These are phyloP conservation scores for Laticauda laticaudata DNA, from an alignment of 2,113 vertebrate species.

Conservation along the genomic window DNA sequence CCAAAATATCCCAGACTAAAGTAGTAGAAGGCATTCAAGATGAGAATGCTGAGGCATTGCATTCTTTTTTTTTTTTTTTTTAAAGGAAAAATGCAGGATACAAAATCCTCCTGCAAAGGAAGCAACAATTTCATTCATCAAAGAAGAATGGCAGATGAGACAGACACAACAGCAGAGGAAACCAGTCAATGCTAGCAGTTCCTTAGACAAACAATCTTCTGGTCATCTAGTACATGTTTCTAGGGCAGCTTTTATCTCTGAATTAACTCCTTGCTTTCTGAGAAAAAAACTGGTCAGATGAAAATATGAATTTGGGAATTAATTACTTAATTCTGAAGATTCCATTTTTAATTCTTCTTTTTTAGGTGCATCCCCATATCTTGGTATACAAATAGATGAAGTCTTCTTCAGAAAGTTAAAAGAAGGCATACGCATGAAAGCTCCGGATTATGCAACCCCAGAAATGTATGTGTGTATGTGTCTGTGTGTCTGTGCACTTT, in stretches of 20 bases:
- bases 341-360: not conserved
- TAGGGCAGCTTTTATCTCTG: constrained; percentile 47
- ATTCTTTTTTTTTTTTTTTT: not conserved
- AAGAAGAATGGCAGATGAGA: constrained; percentile 56
- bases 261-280: constrained; percentile 13
- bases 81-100: constrained; percentile 48
- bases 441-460: constrained; percentile 83
- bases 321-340: not conserved
- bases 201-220: constrained; percentile 63
- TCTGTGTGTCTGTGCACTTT: no score
- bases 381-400: constrained; percentile 89
- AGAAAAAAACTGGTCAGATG: not conserved
- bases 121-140: constrained; percentile 53
- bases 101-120: constrained; percentile 48
- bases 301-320: not conserved
- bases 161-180: constrained; percentile 58
- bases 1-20: not conserved
- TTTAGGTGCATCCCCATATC: constrained; percentile 91
- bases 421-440: constrained; percentile 88
- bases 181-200: constrained; percentile 38
- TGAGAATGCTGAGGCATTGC: constrained; percentile 32
- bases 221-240: constrained; percentile 49
- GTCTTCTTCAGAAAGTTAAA: constrained; percentile 91
- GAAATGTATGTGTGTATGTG: constrained; percentile 80
- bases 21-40: constrained; percentile 37